Conservation (phyloP, 2,113 vertebrate genomes). For the Labrus mixtus region DNA sequence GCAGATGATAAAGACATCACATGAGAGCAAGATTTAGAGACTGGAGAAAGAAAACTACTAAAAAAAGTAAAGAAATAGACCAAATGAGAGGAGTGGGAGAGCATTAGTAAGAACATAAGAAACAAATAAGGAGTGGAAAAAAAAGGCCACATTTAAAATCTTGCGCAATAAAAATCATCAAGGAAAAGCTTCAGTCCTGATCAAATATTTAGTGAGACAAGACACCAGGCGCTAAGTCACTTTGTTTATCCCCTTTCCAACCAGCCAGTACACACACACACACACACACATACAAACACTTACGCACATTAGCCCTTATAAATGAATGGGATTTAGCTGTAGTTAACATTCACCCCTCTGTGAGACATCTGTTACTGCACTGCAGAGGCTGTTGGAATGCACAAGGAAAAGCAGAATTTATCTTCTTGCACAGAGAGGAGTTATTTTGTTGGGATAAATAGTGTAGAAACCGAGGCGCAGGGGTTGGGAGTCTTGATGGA, state of each 20-base stretch:
- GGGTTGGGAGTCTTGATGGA: constrained; percentile 11
- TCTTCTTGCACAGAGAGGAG: neutral
- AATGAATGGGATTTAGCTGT: constrained; percentile 28
- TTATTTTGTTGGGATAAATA: constrained; percentile 31
- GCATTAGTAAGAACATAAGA: too few relatives aligned
- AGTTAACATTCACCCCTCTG: constrained; percentile 48
- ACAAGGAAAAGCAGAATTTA: neutral
- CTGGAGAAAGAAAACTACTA: neutral
- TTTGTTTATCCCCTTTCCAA: constrained; percentile 11
- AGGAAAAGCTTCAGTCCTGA: neutral
- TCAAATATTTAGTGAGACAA: constrained; percentile 46
- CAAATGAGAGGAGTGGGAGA: neutral
- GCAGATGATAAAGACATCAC: too few relatives aligned
- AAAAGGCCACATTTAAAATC: neutral
- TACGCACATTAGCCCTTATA: neutral
- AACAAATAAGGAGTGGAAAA: neutral
- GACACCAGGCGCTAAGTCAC: constrained; percentile 1
- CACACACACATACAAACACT: neutral
- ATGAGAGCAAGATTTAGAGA: neutral
- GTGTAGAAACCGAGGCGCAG: neutral
- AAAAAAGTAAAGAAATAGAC: neutral
- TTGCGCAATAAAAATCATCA: neutral
- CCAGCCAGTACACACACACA: constrained; percentile 10
- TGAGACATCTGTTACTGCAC: constrained; percentile 54
- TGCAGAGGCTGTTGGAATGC: constrained; percentile 42